These are phyloP conservation scores for Danio aesculapii DNA, from an alignment of 2,797 vertebrate genomes.

Conservation along the genomic window DNA sequence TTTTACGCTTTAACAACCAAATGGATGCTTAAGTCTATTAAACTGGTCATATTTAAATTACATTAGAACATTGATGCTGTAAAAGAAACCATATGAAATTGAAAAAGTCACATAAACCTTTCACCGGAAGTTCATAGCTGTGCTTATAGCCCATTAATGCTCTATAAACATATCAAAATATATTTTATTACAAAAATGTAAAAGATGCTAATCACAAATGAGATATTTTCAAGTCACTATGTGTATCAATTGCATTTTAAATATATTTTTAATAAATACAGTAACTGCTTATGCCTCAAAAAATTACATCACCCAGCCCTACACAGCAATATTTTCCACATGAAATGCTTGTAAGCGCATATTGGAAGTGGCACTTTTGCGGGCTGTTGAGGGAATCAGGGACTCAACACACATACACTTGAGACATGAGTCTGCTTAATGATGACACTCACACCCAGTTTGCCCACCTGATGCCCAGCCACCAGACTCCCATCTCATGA, in stretches of 20 bases:
- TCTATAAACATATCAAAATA: background rate
- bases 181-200: background rate
- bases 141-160: too few species aligned
- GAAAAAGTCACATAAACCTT: too few species aligned
- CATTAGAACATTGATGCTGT: too few species aligned
- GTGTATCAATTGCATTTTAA: background rate
- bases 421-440: conserved; percentile 38
- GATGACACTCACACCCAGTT: conserved; percentile 13
- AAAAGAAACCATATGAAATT: too few species aligned
- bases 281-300: background rate
- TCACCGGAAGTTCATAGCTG: too few species aligned
- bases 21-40: too few species aligned
- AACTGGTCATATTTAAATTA: too few species aligned
- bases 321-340: background rate
- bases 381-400: background rate
- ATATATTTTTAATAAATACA: background rate
- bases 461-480: conserved; percentile 32
- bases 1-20: too few species aligned
- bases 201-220: background rate
- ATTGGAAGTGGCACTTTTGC: background rate
- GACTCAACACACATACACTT: conserved; percentile 20
- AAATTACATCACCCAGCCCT: background rate
- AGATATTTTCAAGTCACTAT: background rate
- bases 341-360: too few species aligned
- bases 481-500: conserved; percentile 41